Conservation (phyloP, 2,797 vertebrate genomes). For the Silurus aristotelis region DNA sequence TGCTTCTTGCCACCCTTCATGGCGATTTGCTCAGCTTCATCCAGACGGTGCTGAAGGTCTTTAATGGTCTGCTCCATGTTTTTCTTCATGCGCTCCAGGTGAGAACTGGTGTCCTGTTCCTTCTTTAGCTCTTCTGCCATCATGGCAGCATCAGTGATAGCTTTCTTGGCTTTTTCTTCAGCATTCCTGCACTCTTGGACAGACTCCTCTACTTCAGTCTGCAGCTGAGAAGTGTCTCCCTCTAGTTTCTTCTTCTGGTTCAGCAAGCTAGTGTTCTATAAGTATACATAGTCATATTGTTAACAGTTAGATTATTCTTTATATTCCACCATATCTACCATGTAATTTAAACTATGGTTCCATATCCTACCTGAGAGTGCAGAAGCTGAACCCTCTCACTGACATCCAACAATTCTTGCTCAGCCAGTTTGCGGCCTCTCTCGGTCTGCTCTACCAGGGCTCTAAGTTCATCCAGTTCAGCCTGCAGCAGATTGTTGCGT, state of each 20-base stretch:
- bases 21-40: conserved; percentile 74
- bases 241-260: conserved; percentile 86
- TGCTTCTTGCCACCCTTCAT: conserved; percentile 78
- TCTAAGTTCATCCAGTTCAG: conserved; percentile 79
- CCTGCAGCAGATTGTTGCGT: conserved; percentile 80
- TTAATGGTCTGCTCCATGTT: conserved; percentile 76
- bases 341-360: background rate
- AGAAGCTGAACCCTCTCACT: conserved; percentile 87
- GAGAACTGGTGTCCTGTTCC: conserved; percentile 76
- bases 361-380: conserved; percentile 79
- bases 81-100: conserved; percentile 78
- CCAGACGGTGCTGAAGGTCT: conserved; percentile 68
- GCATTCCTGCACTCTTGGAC: conserved; percentile 65
- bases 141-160: conserved; percentile 79
- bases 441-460: conserved; percentile 79
- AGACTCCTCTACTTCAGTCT: conserved; percentile 78
- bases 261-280: conserved; percentile 80
- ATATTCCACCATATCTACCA: background rate
- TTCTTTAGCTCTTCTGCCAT: conserved; percentile 79
- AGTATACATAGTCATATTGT: background rate
- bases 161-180: conserved; percentile 82
- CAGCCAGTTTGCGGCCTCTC: conserved; percentile 77
- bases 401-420: conserved; percentile 87
- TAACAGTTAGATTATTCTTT: background rate
- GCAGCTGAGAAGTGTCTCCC: conserved; percentile 73